Conservation (phyloP, 1,140 invertebrate species). For the Holotrichia oblita region DNA sequence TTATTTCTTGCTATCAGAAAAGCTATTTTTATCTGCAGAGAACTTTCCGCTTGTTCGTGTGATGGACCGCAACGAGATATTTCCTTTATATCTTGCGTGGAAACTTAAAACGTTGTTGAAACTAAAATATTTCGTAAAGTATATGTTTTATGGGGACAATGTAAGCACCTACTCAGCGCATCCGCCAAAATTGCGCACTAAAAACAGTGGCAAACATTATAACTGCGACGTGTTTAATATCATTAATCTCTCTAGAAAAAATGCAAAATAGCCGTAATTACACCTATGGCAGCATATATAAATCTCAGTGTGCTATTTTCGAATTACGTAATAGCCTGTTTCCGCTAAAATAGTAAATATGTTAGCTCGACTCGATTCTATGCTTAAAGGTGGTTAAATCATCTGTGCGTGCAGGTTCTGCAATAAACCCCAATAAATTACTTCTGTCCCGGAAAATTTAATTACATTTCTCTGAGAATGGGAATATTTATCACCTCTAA, state of each 20-base stretch:
- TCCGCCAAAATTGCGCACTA: too few species aligned
- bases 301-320: neutral
- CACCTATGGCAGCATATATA: neutral
- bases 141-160: too few species aligned
- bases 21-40: too few species aligned
- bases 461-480: neutral
- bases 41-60: too few species aligned
- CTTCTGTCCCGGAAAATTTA: neutral
- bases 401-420: neutral
- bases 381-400: neutral
- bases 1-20: neutral
- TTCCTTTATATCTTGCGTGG: too few species aligned
- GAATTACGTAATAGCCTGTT: neutral
- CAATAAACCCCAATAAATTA: slow-evolving; percentile 19
- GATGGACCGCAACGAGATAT: too few species aligned
- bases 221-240: too few species aligned
- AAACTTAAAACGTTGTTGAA: too few species aligned
- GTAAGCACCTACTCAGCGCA: too few species aligned
- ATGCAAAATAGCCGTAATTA: neutral
- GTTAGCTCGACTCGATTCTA: neutral
- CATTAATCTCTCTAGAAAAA: neutral
- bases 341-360: neutral
- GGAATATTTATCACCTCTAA: neutral
- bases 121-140: too few species aligned
- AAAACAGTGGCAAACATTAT: too few species aligned